phyloP scores from a whole-genome alignment of 2,113 vertebrate species.

The Puffinus mauretanicus region DNA sequence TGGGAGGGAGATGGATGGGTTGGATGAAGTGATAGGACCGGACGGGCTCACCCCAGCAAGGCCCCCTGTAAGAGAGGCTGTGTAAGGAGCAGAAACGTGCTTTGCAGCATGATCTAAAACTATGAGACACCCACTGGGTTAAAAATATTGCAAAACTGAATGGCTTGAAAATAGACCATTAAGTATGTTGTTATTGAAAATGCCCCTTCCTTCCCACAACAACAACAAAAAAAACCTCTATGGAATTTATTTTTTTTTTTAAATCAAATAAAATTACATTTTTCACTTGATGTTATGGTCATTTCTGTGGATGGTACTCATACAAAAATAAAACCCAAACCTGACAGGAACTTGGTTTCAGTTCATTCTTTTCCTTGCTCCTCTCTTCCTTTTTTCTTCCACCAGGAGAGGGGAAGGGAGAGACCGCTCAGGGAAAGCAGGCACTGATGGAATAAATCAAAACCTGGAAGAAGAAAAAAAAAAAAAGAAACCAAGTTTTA shows the following conservation, averaged over 20 bases:
- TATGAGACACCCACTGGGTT: not conserved
- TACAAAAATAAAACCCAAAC: not conserved
- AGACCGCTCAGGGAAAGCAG: not conserved
- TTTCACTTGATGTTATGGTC: not conserved
- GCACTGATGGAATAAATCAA: not conserved
- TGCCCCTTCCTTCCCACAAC: not conserved
- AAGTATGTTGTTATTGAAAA: not conserved
- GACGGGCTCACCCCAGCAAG: not conserved
- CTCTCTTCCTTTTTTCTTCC: not conserved
- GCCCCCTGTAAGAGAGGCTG: not conserved
- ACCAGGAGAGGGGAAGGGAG: not conserved
- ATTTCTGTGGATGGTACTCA: not conserved
- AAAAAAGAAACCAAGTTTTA: not conserved
- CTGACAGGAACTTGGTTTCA: not conserved
- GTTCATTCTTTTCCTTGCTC: not conserved
- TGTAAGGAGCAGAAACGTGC: not conserved
- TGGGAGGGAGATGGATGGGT: not conserved
- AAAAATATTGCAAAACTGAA: not conserved
- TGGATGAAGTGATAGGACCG: not conserved
- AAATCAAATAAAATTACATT: not conserved
- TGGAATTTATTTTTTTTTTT: too few relatives aligned
- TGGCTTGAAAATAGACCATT: not conserved
- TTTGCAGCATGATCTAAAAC: not conserved
- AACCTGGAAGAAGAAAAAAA: not conserved
- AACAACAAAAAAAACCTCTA: not conserved